Percentiles rank a stretch among this genome's conserved stretches.
Evolutionary conservation across 2,888 invertebrate genomes (phyloP).

Genomic region (Periphyllus acericola): DNA sequence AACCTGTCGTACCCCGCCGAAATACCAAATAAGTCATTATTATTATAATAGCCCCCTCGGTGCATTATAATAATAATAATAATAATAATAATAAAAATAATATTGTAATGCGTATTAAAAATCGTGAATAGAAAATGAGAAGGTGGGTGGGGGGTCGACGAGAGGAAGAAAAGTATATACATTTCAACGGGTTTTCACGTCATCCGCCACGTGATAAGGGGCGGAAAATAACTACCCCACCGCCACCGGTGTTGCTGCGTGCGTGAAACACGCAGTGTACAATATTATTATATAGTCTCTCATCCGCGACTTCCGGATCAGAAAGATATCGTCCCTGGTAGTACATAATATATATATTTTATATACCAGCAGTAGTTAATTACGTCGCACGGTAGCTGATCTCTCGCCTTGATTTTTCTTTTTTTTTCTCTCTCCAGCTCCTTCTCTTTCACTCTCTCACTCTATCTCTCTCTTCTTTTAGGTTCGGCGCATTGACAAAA

Average conservation of each 20-base stretch:
- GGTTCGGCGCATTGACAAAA: background rate
- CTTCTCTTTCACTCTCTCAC: background rate
- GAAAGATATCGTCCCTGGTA: background rate
- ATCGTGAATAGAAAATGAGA: background rate
- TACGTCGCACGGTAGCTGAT: constrained; percentile 2
- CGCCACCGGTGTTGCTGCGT: background rate
- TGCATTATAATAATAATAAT: background rate
- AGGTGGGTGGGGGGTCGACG: too few relatives aligned
- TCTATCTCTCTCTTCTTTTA: background rate
- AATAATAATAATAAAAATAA: background rate
- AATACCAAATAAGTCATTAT: constrained; percentile 57
- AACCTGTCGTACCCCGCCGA: constrained; percentile 32
- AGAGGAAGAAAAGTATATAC: too few relatives aligned
- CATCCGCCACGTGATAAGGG: constrained; percentile 1
- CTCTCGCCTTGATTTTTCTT: background rate
- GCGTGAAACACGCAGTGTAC: background rate
- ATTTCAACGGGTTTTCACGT: constrained; percentile 1
- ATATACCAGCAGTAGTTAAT: background rate
- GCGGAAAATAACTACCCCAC: background rate
- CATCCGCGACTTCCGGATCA: constrained; percentile 17
- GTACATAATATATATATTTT: background rate
- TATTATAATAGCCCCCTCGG: constrained; percentile 23
- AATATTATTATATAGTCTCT: too few relatives aligned
- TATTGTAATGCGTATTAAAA: constrained; percentile 25
- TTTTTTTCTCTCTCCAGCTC: background rate